These are phyloP conservation scores for Crypturellus tataupa DNA, from an alignment of 2,797 vertebrate species.

Conservation along the genomic window DNA sequence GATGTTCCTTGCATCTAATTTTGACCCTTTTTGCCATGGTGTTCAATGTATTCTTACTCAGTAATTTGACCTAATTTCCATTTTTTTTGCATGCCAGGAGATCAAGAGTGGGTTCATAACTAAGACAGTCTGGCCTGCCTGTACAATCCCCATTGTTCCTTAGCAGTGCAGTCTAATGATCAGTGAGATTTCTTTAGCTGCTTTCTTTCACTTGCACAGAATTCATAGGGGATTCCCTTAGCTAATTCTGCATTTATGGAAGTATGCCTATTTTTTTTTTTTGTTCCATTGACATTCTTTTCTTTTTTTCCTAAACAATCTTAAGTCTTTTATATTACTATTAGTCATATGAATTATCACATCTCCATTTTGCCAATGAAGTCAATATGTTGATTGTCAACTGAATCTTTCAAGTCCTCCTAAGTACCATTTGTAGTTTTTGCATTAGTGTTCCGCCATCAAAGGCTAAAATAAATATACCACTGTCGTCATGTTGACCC, in stretches of 20 bases:
- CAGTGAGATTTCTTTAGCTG: slow-evolving; percentile 13
- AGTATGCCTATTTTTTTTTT: background rate
- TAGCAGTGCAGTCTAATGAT: slow-evolving; percentile 35
- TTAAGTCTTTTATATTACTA: background rate
- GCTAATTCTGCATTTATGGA: background rate
- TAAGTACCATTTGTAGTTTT: background rate
- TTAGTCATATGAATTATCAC: background rate
- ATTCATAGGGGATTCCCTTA: background rate
- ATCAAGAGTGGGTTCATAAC: slow-evolving; percentile 2
- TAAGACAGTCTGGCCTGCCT: slow-evolving; percentile 25
- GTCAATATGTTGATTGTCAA: background rate
- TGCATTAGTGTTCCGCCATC: background rate
- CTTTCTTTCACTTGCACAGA: background rate
- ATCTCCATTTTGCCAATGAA: slow-evolving; percentile 23
- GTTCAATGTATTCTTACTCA: slow-evolving; percentile 29
- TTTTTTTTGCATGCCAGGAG: slow-evolving; percentile 27
- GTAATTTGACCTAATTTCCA: slow-evolving; percentile 45
- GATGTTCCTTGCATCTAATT: slow-evolving; percentile 32
- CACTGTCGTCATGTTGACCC: background rate
- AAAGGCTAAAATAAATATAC: slow-evolving; percentile 16
- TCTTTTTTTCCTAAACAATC: background rate
- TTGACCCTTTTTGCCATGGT: slow-evolving; percentile 24
- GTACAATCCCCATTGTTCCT: slow-evolving; percentile 14
- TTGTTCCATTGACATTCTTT: background rate
- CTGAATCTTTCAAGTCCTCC: slow-evolving; percentile 28